These are phyloP conservation scores for Carapus acus DNA, from an alignment of 2,797 vertebrate species.

Conservation along the genomic window DNA sequence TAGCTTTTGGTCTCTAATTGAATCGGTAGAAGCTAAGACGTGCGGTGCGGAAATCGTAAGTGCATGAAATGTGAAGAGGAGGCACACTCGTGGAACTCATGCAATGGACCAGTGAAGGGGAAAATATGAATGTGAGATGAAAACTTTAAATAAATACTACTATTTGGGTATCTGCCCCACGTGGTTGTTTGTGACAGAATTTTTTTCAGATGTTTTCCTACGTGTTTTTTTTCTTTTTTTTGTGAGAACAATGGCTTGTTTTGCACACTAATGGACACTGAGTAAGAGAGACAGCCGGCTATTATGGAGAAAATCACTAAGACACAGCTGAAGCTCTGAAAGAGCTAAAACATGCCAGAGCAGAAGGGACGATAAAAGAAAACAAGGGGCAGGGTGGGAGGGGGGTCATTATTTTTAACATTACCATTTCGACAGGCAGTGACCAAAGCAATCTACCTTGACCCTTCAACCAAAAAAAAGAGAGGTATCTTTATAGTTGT, in stretches of 20 bases:
- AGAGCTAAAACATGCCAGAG: conserved; percentile 14
- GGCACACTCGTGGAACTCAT: too few species aligned
- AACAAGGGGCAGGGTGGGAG: conserved; percentile 2
- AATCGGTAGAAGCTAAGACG: too few species aligned
- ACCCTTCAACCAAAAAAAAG: conserved; percentile 49
- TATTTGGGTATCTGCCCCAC: conserved; percentile 7
- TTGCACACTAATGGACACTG: background rate
- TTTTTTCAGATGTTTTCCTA: background rate
- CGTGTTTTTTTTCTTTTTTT: too few species aligned
- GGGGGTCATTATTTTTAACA: conserved; percentile 44
- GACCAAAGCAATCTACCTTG: conserved; percentile 49
- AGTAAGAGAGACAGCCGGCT: conserved; percentile 1
- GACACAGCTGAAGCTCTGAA: conserved; percentile 6
- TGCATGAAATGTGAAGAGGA: too few species aligned
- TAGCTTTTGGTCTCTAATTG: too few species aligned
- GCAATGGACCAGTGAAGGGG: too few species aligned
- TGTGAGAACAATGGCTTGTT: background rate
- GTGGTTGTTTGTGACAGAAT: conserved; percentile 6
- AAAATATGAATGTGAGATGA: background rate
- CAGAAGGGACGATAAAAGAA: conserved; percentile 10
- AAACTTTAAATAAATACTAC: background rate
- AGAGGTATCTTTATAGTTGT: conserved; percentile 28
- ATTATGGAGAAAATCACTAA: conserved; percentile 6
- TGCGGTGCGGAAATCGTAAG: too few species aligned
- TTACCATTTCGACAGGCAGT: conserved; percentile 39